phyloP scores from a whole-genome alignment of 1,140 invertebrate species.

The Mylabris phalerata region DNA sequence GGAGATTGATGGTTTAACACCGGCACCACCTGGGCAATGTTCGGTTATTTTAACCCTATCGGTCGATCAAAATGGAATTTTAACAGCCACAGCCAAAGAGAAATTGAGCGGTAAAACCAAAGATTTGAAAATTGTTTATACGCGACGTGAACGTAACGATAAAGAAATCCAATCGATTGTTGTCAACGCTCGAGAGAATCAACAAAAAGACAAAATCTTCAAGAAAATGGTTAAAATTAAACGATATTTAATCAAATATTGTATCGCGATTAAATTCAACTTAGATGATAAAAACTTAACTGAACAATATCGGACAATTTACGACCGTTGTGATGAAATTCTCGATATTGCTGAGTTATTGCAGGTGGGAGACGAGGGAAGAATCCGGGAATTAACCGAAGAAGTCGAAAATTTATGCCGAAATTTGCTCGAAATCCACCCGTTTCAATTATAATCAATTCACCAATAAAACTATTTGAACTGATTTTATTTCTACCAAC shows the following conservation, averaged over 20 bases:
- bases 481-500: constrained; percentile 10
- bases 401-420: too few relatives aligned
- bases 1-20: not conserved
- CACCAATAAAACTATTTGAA: too few relatives aligned
- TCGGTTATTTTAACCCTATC: not conserved
- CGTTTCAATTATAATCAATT: too few relatives aligned
- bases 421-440: too few relatives aligned
- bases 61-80: not conserved
- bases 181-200: not conserved
- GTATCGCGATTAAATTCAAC: not conserved
- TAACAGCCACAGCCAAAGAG: not conserved
- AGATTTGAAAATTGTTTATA: not conserved
- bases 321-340: too few relatives aligned
- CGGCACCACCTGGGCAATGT: not conserved
- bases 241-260: not conserved
- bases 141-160: not conserved
- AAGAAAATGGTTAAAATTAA: not conserved
- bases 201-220: not conserved
- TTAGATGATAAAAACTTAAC: not conserved
- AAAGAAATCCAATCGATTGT: not conserved
- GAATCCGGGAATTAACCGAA: too few relatives aligned
- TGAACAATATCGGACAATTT: too few relatives aligned
- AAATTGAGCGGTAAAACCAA: not conserved
- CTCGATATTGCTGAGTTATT: too few relatives aligned
- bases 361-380: too few relatives aligned